phyloP scores from a whole-genome alignment of 2,888 invertebrate species.

The Argyresthia albistria region DNA sequence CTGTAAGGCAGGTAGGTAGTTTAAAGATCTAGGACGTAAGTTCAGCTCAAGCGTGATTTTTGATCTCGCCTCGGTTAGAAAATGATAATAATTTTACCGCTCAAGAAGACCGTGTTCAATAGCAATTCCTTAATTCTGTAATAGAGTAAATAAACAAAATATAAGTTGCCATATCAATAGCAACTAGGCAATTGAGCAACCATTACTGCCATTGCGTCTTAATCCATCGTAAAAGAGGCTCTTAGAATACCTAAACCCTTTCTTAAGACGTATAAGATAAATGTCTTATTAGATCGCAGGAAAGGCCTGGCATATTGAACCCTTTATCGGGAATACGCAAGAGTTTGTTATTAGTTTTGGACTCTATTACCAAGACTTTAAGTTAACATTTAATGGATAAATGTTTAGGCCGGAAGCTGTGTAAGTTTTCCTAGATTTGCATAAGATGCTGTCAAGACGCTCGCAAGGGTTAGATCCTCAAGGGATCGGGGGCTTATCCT shows the following conservation, averaged over 20 bases:
- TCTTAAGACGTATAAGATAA: conserved; percentile 3
- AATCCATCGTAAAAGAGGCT: conserved; percentile 18
- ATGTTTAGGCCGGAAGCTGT: conserved; percentile 18
- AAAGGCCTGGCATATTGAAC: not conserved
- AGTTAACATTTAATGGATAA: conserved; percentile 8
- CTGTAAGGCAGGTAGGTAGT: no score
- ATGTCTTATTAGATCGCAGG: not conserved
- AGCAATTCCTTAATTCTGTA: no score
- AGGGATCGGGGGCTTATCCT: conserved; percentile 66
- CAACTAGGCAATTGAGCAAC: conserved; percentile 57
- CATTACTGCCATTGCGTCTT: conserved; percentile 26
- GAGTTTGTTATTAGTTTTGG: no score
- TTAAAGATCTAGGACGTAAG: no score
- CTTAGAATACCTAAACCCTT: conserved; percentile 11
- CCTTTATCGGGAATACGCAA: no score
- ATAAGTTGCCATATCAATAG: conserved; percentile 45
- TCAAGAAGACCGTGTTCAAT: no score
- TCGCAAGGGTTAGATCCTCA: conserved; percentile 66
- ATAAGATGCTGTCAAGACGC: conserved; percentile 63
- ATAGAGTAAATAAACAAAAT: conserved; percentile 27
- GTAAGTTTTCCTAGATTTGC: conserved; percentile 58
- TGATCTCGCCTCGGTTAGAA: no score
- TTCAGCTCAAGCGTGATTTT: no score
- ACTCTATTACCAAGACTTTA: no score
- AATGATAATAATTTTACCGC: no score